A percentile compares a stretch with the other conserved stretches of the same genome.
phyloP scores from a whole-genome alignment of 2,113 vertebrate genomes.

The Stegostoma tigrinum region DNA sequence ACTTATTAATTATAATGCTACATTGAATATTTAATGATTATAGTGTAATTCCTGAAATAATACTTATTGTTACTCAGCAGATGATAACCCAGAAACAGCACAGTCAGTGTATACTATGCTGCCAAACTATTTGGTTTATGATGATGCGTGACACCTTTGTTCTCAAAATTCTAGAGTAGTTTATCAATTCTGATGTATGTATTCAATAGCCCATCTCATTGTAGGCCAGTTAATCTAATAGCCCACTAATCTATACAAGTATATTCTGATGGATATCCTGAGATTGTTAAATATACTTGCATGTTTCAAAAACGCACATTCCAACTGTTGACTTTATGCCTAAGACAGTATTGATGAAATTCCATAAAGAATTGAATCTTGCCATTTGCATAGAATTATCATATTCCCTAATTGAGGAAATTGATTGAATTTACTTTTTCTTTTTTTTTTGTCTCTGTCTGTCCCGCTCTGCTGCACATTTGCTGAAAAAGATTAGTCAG shows the following conservation, averaged over 20 bases:
- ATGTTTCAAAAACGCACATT: neutral
- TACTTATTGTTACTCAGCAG: neutral
- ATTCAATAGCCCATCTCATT: conserved; percentile 14
- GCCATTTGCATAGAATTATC: neutral
- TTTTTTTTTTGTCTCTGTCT: neutral
- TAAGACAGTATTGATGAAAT: neutral
- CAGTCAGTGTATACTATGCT: neutral
- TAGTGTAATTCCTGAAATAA: neutral
- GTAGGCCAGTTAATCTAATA: conserved; percentile 6
- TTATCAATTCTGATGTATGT: neutral
- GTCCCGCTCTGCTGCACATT: neutral
- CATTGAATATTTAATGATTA: neutral
- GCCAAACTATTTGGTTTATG: neutral
- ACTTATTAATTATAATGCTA: neutral
- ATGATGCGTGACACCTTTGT: neutral
- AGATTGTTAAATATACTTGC: neutral
- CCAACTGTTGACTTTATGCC: neutral
- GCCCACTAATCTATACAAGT: neutral
- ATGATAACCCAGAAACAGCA: neutral
- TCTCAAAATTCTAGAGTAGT: neutral
- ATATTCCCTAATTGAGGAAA: neutral
- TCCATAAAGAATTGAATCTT: neutral
- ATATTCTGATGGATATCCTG: neutral
- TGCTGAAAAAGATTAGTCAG: neutral
- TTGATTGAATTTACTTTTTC: neutral